Percentiles rank a stretch among this genome's conserved stretches.
These are phyloP conservation scores for Invenusta paracnida DNA, from an alignment of 2,888 invertebrate genomes.

Conservation along the genomic window DNA sequence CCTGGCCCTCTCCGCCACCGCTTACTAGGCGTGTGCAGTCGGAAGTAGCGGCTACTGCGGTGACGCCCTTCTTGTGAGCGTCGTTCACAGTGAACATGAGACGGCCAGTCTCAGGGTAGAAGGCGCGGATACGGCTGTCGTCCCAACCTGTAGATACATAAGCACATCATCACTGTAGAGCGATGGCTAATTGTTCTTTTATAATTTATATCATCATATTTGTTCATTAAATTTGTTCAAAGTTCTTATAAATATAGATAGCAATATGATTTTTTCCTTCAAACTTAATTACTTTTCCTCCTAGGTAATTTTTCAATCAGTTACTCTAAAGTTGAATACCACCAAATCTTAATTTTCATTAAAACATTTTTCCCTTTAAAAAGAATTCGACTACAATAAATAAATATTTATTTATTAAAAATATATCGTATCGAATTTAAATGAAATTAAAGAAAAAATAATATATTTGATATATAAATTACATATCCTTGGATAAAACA, in stretches of 20 bases:
- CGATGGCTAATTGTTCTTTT: slow-evolving; percentile 1
- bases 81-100: slow-evolving; percentile 76
- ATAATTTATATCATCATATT: no score
- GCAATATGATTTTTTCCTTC: no score
- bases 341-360: no score
- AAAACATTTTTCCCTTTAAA: not conserved
- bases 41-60: slow-evolving; percentile 72
- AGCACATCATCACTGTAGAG: slow-evolving; percentile 3
- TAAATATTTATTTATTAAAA: not conserved
- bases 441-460: no score
- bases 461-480: no score
- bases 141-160: slow-evolving; percentile 59
- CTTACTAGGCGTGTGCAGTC: slow-evolving; percentile 73
- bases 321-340: no score
- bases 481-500: no score
- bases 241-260: no score
- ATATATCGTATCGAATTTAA: not conserved
- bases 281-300: no score
- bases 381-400: no score
- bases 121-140: slow-evolving; percentile 61
- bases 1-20: slow-evolving; percentile 88
- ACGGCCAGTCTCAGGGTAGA: slow-evolving; percentile 68
- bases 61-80: slow-evolving; percentile 82
- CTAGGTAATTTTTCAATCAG: no score
- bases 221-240: no score